Conservation (phyloP, 1,140 invertebrate species). For the Saccostrea glomerata region DNA sequence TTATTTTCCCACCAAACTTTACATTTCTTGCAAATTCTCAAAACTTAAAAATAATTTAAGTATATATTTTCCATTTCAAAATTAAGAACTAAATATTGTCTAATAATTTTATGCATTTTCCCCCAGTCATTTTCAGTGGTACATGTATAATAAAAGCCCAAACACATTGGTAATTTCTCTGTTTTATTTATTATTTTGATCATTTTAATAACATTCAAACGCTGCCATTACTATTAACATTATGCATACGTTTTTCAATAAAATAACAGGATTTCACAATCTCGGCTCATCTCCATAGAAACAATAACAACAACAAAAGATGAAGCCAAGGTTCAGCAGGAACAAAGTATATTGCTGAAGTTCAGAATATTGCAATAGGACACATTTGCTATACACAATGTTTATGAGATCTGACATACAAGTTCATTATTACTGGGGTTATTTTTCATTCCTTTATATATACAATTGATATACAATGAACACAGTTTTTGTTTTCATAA, state of each 20-base stretch:
- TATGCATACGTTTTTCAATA: constrained; percentile 15
- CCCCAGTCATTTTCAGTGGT: too few relatives aligned
- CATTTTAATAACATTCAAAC: constrained; percentile 1
- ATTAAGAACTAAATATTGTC: too few relatives aligned
- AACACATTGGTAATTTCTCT: background rate
- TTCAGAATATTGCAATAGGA: background rate
- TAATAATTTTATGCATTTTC: too few relatives aligned
- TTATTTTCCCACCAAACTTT: too few relatives aligned
- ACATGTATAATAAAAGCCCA: background rate
- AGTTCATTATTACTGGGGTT: background rate
- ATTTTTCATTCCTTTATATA: background rate
- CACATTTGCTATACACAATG: constrained; percentile 17
- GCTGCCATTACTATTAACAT: constrained; percentile 10
- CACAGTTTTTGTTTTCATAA: background rate
- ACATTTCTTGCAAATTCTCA: too few relatives aligned
- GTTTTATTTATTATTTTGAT: constrained; percentile 33
- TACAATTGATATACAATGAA: constrained; percentile 18
- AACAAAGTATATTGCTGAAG: constrained; percentile 19
- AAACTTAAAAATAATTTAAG: too few relatives aligned
- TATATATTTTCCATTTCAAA: too few relatives aligned
- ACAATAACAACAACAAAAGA: constrained; percentile 18
- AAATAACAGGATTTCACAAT: constrained; percentile 21
- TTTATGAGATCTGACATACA: constrained; percentile 19
- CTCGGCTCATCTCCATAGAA: constrained; percentile 1
- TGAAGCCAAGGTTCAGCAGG: background rate